phyloP scores from a whole-genome alignment of 37 sponge, comb jelly and placozoan species.

The Eunapius fragilis region DNA sequence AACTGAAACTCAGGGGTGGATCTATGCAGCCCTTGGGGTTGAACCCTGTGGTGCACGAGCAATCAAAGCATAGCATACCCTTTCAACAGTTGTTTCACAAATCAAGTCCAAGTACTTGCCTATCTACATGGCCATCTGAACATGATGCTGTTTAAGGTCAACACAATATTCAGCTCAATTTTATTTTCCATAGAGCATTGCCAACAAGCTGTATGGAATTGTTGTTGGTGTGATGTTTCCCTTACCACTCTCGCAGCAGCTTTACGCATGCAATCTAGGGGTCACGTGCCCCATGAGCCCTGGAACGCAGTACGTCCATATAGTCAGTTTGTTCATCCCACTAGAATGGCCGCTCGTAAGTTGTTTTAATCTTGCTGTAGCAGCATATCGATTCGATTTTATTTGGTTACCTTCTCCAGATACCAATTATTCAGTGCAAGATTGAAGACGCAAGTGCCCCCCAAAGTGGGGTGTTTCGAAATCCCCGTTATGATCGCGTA shows the following conservation, averaged over 20 bases:
- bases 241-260: neutral
- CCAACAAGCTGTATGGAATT: conserved; percentile 22
- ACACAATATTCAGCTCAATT: no score
- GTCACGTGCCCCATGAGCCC: conserved; percentile 14
- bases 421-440: conserved; percentile 7
- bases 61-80: no score
- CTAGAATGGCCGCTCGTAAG: conserved; percentile 15
- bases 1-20: no score
- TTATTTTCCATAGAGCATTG: no score
- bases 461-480: conserved; percentile 28
- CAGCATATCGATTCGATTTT: neutral
- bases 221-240: conserved; percentile 18
- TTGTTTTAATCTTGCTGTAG: conserved; percentile 2
- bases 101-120: no score
- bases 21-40: no score
- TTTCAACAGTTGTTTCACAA: no score
- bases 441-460: neutral
- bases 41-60: no score
- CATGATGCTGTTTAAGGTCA: no score
- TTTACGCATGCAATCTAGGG: conserved; percentile 28
- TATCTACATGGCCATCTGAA: no score
- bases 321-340: neutral
- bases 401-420: conserved; percentile 6
- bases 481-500: conserved; percentile 6
- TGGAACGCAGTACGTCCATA: neutral